A percentile compares a stretch with the other conserved stretches of the same genome.
phyloP scores from a whole-genome alignment of 1,140 invertebrate genomes.

The Cydia strobilella region DNA sequence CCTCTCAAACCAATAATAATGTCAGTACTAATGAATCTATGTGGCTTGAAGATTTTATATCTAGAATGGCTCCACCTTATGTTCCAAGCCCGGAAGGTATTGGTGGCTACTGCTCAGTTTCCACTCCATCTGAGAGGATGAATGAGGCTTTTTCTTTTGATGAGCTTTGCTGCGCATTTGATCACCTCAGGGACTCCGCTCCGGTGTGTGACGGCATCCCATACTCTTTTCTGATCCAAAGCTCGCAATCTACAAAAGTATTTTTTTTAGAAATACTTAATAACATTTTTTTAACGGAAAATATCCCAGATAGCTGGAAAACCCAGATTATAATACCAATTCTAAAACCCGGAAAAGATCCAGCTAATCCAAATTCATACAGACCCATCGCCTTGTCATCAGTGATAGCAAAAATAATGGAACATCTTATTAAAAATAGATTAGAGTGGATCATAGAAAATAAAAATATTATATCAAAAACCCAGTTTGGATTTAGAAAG shows the following conservation, averaged over 20 bases:
- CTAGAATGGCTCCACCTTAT: slow-evolving; percentile 33
- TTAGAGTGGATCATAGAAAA: no score
- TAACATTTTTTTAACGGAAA: slow-evolving; percentile 5
- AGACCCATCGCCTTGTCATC: slow-evolving; percentile 35
- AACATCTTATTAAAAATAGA: slow-evolving; percentile 38
- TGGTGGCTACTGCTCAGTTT: no score
- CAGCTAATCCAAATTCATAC: slow-evolving; percentile 5
- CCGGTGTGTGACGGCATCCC: slow-evolving; percentile 39
- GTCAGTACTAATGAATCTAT: no score
- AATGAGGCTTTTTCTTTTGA: slow-evolving; percentile 10
- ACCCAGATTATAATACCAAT: no score
- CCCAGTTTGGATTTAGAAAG: no score
- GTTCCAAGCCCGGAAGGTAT: background rate
- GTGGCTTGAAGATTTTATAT: background rate
- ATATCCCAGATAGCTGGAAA: slow-evolving; percentile 35
- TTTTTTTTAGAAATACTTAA: slow-evolving; percentile 33
- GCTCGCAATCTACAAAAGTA: background rate
- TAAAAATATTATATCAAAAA: no score
- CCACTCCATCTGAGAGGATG: background rate
- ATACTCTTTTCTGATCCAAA: slow-evolving; percentile 36
- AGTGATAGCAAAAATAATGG: slow-evolving; percentile 32
- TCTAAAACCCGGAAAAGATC: slow-evolving; percentile 35
- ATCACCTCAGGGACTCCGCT: background rate
- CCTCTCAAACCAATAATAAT: background rate
- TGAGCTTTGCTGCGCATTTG: background rate